Base-by-base conservation (phyloP, 37 sponge, comb jelly and placozoan species). In the Axinella damicornis region DNA sequence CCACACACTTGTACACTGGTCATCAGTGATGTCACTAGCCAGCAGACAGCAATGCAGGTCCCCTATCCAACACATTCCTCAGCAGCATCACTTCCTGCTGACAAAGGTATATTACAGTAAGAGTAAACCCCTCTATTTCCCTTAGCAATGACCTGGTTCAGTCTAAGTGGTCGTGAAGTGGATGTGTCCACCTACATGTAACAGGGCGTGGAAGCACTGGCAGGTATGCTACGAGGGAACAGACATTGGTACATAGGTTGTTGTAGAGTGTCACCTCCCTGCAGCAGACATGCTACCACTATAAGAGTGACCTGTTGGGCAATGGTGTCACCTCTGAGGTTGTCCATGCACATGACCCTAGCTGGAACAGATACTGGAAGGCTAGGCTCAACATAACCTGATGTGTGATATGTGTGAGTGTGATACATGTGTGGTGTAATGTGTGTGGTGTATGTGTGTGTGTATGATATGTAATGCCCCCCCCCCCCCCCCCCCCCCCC, bases 291-390 rank as follows among this genome's bases (percentile, higher is more conserved):
- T n/a, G n/a, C n/a, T n/a, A 40, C 16, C 14, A 20, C 6, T 22
- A 17, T 57, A 13, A 53, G 33, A 2, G 9, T 21, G 30, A 46
- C 9, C 46, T 46, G 6, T 46, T 46, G n/a, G n/a, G n/a, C 46
- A 46, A 46, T 46, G 46, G 6, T 17, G n/a, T 9, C 0, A 83
- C 83, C 83, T 63, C 67, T 73, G 81, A 46, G 88, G 75, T 31
- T 74, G 81, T 41, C 88, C 88, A 64, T 74, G 57, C 65, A 80
- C 74, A 73, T 66, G 36, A 80, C 75, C 52, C 81, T n/a, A n/a
- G n/a, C 88, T 22, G 75, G 24, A 20, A 74, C 20, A n/a, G 22
- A 28, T 19, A 87, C 66, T 5, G 81, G 81, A 14, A 80, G 16
- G 38, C 34, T 21, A 22, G 80, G 60, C 37, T 87, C 88, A 32